Base-by-base conservation (phyloP, 2,797 vertebrate species). In the Phaenicophaeus curvirostris region DNA sequence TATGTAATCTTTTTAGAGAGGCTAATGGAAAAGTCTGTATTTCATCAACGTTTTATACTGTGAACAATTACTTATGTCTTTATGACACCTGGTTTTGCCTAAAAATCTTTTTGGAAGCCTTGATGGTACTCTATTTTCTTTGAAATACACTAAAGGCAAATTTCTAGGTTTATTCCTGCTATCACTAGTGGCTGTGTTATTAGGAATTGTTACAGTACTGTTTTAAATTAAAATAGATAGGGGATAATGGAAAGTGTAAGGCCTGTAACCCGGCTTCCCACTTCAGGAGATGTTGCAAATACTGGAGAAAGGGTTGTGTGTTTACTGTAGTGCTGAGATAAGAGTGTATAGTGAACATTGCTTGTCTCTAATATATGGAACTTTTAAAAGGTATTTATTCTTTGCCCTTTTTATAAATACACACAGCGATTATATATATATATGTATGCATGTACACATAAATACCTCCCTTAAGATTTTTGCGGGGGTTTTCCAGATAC, bases 31-130 rank as follows among this genome's bases (percentile, higher is more conserved):
- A 90, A 72, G 23, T n/a, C 73, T 96, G 5, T 89, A 85, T 96
- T 97, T 96, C 88, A 57, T 95, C 90, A 87, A 14, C 3, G 21
- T 89, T 94, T 94, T 92, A 51, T 92, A 66, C 54, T 85, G 58
- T 83, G 39, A 81, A 87, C 55, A 71, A 88, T 75, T 94, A 89
- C 28, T 89, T 80, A 42, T 1, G 1, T 69, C n/a, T 76, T 94
- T 81, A 44, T 42, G 31, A 76, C 27, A 13, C 2, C 44, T 5
- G 20, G 25, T 53, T 68, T 84, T 84, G 5, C 14, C n/a, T 61
- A 68, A 76, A 89, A 75, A 62, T 3, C 8, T 41, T 85, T 89
- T 75, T 58, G 48, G 50, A 87, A 85, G 3, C 9, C 23, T 33
- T 54, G 75, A 2, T 17, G 8, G 2, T 50, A 31, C 16, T 37